Evolutionary conservation across 2,888 invertebrate species (phyloP).

Genomic region (Limenitis camilla): DNA sequence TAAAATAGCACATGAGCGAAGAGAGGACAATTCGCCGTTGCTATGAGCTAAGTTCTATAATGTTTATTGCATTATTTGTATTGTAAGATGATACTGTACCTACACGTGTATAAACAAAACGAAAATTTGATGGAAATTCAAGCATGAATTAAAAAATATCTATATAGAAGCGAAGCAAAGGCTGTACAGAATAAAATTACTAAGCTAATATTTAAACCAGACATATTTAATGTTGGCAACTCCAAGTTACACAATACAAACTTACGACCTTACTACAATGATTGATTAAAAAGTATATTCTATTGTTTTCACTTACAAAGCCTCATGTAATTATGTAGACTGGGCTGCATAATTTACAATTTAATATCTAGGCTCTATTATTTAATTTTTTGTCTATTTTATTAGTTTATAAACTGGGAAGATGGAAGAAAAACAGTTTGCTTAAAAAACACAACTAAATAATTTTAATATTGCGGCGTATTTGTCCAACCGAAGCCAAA

Average conservation of each 20-base stretch:
- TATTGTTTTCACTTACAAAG: conserved; percentile 54
- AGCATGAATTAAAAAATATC: too few species aligned
- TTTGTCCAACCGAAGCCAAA: not conserved
- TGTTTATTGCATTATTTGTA: too few species aligned
- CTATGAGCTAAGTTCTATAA: too few species aligned
- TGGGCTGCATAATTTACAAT: not conserved
- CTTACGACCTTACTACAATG: conserved; percentile 23
- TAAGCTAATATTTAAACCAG: not conserved
- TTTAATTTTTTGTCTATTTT: too few species aligned
- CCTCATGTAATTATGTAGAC: conserved; percentile 39
- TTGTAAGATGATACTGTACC: too few species aligned
- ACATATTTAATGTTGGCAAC: not conserved
- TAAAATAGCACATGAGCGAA: too few species aligned
- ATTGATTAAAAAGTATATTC: conserved; percentile 63
- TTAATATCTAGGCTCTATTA: not conserved
- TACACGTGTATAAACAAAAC: too few species aligned
- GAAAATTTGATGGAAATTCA: too few species aligned
- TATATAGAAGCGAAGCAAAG: too few species aligned
- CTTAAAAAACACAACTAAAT: not conserved
- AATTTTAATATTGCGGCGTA: not conserved
- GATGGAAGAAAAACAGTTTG: too few species aligned
- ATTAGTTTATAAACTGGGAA: too few species aligned
- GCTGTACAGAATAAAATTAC: not conserved
- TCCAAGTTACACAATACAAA: not conserved
- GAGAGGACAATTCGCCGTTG: too few species aligned